phyloP scores from a whole-genome alignment of 2,888 invertebrate genomes.

The Leptopterna dolabrata region DNA sequence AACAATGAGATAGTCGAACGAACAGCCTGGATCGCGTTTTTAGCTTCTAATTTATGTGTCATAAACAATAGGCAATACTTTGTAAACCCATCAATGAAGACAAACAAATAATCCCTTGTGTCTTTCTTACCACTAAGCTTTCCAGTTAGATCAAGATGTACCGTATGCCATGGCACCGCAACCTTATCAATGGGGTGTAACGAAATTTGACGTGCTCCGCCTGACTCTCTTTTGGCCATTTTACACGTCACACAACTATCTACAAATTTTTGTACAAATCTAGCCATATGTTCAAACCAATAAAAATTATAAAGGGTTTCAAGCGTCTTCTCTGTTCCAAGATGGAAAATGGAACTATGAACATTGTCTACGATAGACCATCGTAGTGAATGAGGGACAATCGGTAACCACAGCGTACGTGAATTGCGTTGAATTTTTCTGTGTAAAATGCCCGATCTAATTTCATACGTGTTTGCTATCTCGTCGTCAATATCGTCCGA shows the following conservation, averaged over 20 bases:
- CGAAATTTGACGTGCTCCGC: constrained; percentile 63
- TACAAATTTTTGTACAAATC: constrained; percentile 64
- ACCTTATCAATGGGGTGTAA: constrained; percentile 65
- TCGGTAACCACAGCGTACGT: constrained; percentile 16
- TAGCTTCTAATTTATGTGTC: constrained; percentile 63
- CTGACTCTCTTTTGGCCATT: constrained; percentile 64
- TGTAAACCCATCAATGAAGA: constrained; percentile 61
- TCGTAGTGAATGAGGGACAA: constrained; percentile 56
- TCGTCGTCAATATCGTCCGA: constrained; percentile 40
- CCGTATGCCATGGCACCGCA: constrained; percentile 63
- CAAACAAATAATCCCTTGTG: constrained; percentile 63
- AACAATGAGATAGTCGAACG: constrained; percentile 57
- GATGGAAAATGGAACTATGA: constrained; percentile 47
- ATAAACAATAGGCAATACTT: constrained; percentile 14
- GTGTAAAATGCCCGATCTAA: constrained; percentile 55
- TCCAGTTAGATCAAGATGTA: constrained; percentile 64
- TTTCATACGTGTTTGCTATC: constrained; percentile 49
- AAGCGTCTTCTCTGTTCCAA: constrained; percentile 35
- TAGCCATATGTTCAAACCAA: constrained; percentile 48
- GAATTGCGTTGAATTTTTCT: constrained; percentile 61
- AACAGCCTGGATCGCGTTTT: constrained; percentile 58
- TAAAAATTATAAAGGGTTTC: constrained; percentile 44
- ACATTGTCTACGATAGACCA: constrained; percentile 64
- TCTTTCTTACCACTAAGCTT: constrained; percentile 64
- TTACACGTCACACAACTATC: constrained; percentile 65